Evolutionary conservation across 1,140 invertebrate genomes (phyloP).

Genomic region (Myzus persicae): DNA sequence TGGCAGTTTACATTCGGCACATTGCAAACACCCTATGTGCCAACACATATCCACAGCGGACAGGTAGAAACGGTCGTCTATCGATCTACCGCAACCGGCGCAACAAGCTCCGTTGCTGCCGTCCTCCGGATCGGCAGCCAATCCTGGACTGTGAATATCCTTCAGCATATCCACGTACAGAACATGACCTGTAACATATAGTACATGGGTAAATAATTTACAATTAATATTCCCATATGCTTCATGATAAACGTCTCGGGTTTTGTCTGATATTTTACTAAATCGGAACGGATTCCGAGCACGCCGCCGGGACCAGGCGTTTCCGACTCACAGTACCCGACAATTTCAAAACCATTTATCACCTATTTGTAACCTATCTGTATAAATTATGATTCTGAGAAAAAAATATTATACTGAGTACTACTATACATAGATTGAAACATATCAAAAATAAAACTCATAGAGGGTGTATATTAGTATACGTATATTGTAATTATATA

Average conservation of each 20-base stretch:
- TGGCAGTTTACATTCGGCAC: slow-evolving; percentile 84
- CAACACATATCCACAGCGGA: slow-evolving; percentile 87
- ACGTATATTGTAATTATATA: neutral
- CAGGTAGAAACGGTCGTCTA: slow-evolving; percentile 79
- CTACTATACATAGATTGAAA: neutral
- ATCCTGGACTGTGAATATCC: slow-evolving; percentile 51
- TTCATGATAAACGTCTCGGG: neutral
- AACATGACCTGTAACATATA: slow-evolving; percentile 4
- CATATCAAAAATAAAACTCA: neutral
- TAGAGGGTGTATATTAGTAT: too few species aligned
- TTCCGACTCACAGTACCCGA: neutral
- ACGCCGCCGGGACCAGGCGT: neutral
- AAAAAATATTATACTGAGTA: neutral
- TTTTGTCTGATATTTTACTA: neutral
- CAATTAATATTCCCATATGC: neutral
- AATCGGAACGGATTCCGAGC: neutral
- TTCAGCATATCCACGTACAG: slow-evolving; percentile 50
- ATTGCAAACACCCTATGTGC: slow-evolving; percentile 87
- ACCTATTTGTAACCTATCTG: neutral
- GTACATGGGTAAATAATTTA: neutral
- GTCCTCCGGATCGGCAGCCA: slow-evolving; percentile 47
- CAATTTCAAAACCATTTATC: neutral
- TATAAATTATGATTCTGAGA: neutral
- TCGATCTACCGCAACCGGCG: slow-evolving; percentile 69
- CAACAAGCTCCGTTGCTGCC: slow-evolving; percentile 64